Conservation (phyloP, 35 echinoderm and acorn worm genomes). For the Hemicentrotus pulcherrimus region DNA sequence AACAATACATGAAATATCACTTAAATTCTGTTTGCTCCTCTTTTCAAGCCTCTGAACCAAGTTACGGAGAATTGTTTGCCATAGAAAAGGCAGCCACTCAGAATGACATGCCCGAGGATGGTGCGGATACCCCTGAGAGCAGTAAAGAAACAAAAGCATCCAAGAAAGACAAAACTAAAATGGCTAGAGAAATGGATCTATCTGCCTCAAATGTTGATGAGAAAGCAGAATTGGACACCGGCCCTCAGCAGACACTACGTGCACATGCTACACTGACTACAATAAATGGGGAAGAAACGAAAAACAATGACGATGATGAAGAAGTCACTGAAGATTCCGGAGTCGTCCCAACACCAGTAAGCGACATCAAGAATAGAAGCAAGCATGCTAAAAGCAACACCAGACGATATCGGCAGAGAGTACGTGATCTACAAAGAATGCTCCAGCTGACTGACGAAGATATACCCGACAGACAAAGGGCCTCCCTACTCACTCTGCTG, state of each 20-base stretch:
- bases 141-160: not conserved
- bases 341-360: not conserved
- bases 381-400: no score
- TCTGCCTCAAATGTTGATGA: not conserved
- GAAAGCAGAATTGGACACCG: not conserved
- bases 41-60: not conserved
- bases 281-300: not conserved
- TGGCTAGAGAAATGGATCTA: not conserved
- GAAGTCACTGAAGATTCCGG: not conserved
- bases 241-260: not conserved
- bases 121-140: not conserved
- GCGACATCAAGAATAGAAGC: not conserved
- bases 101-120: no score
- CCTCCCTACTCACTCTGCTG: not conserved
- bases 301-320: not conserved
- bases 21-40: no score
- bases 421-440: not conserved
- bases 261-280: not conserved
- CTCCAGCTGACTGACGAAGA: not conserved
- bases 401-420: not conserved
- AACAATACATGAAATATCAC: no score
- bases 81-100: not conserved
- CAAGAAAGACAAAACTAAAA: not conserved
- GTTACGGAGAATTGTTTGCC: not conserved
- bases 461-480: not conserved